phyloP scores from a whole-genome alignment of 2,797 vertebrate genomes.

The Neosilurus mollespiculum region DNA sequence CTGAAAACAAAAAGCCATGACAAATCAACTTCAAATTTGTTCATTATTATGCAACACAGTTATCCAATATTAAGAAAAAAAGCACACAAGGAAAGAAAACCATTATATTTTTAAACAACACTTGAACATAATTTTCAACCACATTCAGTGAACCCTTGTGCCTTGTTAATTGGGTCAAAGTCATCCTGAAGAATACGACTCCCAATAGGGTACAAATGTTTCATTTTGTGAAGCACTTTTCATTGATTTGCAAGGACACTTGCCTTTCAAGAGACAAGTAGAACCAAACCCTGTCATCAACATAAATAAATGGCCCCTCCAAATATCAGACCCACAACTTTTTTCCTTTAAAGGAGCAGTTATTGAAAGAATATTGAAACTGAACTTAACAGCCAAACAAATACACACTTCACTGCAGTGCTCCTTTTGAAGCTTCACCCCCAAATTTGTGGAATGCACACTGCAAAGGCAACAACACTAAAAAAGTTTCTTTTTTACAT shows the following conservation, averaged over 20 bases:
- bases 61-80: background rate
- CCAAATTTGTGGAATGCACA: no score
- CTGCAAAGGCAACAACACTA: no score
- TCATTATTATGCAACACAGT: conserved; percentile 7
- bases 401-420: no score
- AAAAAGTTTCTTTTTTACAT: no score
- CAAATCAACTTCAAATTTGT: background rate
- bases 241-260: background rate
- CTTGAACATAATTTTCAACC: background rate
- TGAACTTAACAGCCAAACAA: no score
- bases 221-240: background rate
- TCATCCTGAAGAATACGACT: background rate
- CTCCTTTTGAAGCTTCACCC: no score
- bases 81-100: background rate
- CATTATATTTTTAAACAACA: background rate
- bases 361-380: no score
- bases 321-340: background rate
- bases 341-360: background rate
- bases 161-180: background rate
- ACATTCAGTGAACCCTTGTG: background rate
- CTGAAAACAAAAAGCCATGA: background rate
- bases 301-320: background rate
- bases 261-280: background rate
- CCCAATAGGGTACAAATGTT: background rate
- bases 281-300: background rate